Evolutionary conservation across 1,140 invertebrate genomes (phyloP), one percentile per base, ranked within the genome.

Genomic region (Dreissena rostriformis): DNA sequence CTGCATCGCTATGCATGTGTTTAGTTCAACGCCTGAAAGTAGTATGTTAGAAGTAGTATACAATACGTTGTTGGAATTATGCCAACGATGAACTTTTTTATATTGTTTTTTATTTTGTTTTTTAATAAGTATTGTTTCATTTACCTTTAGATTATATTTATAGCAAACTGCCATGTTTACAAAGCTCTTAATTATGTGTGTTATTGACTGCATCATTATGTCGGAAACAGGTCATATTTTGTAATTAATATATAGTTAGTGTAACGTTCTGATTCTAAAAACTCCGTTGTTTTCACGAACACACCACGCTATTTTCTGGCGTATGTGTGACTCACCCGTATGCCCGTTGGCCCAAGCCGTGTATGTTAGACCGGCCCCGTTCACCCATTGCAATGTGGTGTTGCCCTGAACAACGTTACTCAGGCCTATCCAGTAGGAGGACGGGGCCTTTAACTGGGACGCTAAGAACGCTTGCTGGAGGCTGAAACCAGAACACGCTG

Each of bases 391-490:
- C 19, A 70, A 63, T 11, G 24, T 57, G n/a, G 24, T 22, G 22
- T 28, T 53, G 10, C 24, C 29, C 4, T 15, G 10, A 4, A 61
- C 53, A 52, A 17, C 49, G 19, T 61, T 73, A 11, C 26, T 49
- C 17, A 84, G 28, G 0, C 82, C 82, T 4, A 72, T 77, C 82
- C 82, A 84, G 65, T 71, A 84, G 24, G n/a, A 28, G 52, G 17
- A 17, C 61, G 1, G 11, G 61, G 51, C 74, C 12, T 63, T 24
- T n/a, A 84, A 51, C 17, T 83, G 61, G 7, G 81, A 75, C 14
- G 81, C 81, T 1, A 83, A 26, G 22, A 83, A 75, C 24, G 82
- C 73, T 55, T 84, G 82, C 55, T 84, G 82, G 77, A 77, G 72
- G 2, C 82, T 84, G 55, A 24, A 82, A 73, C 17, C 63, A 15